Evolutionary conservation across 2,113 vertebrate genomes (phyloP).

Genomic region (Heterocephalus glaber): DNA sequence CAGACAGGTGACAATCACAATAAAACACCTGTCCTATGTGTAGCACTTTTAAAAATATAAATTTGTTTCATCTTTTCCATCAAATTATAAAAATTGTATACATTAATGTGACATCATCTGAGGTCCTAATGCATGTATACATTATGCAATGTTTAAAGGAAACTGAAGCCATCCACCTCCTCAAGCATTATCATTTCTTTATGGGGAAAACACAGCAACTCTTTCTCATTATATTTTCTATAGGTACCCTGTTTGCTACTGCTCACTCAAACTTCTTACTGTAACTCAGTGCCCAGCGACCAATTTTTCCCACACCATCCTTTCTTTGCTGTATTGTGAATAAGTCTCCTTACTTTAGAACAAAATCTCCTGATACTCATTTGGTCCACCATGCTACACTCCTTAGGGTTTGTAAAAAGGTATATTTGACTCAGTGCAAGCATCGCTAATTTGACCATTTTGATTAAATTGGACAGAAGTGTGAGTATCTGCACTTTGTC

Average conservation of each 20-base stretch:
- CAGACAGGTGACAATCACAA: too few species aligned
- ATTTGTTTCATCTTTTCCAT: background rate
- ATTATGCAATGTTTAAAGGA: background rate
- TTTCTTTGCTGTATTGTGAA: background rate
- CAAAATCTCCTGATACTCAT: background rate
- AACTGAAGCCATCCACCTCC: background rate
- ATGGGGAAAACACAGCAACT: background rate
- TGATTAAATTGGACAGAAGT: slow-evolving; percentile 45
- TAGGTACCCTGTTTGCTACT: too few species aligned
- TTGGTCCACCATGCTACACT: background rate
- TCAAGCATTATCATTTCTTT: background rate
- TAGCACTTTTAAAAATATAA: background rate
- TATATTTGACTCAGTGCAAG: background rate
- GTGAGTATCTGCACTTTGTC: background rate
- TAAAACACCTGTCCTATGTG: too few species aligned
- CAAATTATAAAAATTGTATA: background rate
- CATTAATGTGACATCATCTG: background rate
- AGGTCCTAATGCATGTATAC: too few species aligned
- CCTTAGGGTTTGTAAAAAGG: background rate
- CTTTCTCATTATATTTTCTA: background rate
- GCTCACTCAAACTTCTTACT: too few species aligned
- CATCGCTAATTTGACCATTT: slow-evolving; percentile 34
- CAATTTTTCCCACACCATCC: background rate
- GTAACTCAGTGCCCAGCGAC: background rate
- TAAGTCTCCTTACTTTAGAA: background rate